A percentile compares a stretch with the other conserved stretches of the same genome.
Evolutionary conservation across 2,888 invertebrate species (phyloP).

Genomic region (Thera obeliscata): DNA sequence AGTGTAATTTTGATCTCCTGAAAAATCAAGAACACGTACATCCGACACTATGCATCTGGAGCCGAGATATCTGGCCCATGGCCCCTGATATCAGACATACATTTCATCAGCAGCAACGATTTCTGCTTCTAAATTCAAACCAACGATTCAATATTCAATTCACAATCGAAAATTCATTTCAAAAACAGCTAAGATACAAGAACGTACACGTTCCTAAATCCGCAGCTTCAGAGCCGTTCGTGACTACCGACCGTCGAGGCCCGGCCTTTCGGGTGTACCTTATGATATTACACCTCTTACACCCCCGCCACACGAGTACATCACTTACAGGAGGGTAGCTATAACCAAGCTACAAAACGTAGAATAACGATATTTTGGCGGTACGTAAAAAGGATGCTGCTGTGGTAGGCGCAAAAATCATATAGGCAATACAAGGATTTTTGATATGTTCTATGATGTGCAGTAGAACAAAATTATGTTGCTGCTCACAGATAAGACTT

Average conservation of each 20-base stretch:
- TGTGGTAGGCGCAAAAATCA: too few relatives aligned
- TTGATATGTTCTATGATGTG: too few relatives aligned
- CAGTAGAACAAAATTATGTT: too few relatives aligned
- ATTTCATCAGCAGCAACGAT: not conserved
- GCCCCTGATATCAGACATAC: too few relatives aligned
- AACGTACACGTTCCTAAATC: conserved; percentile 17
- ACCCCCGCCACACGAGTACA: conserved; percentile 9
- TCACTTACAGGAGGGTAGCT: conserved; percentile 6
- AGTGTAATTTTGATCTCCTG: too few relatives aligned
- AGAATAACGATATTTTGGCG: too few relatives aligned
- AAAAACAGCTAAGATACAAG: conserved; percentile 18
- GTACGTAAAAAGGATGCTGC: too few relatives aligned
- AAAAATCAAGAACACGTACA: too few relatives aligned
- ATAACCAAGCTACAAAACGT: not conserved
- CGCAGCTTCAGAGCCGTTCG: conserved; percentile 15
- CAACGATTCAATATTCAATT: conserved; percentile 6
- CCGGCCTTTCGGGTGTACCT: conserved; percentile 8
- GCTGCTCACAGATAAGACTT: too few relatives aligned
- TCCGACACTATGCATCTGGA: too few relatives aligned
- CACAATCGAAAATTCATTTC: conserved; percentile 20
- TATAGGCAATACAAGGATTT: too few relatives aligned
- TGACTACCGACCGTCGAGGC: conserved; percentile 20
- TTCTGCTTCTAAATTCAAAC: not conserved
- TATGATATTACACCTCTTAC: conserved; percentile 25
- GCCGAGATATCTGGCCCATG: too few relatives aligned